phyloP scores from a whole-genome alignment of 1,140 invertebrate species.

The Drosophila takahashii region DNA sequence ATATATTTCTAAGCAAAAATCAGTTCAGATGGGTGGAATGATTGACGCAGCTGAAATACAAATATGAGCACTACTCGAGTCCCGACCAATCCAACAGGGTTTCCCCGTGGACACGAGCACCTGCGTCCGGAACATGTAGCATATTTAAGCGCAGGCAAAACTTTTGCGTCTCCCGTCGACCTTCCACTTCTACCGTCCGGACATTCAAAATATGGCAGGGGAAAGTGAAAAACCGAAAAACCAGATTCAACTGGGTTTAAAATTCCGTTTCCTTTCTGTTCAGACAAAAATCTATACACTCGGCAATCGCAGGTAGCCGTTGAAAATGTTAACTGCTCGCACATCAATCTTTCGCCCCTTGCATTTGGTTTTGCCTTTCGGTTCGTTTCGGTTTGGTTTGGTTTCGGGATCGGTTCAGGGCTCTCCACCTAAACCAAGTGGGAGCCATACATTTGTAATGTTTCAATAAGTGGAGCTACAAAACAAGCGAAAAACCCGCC shows the following conservation, averaged over 20 bases:
- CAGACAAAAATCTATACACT: constrained; percentile 28
- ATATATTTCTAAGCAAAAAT: neutral
- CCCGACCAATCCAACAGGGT: constrained; percentile 19
- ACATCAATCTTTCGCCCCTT: constrained; percentile 67
- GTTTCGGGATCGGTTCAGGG: constrained; percentile 35
- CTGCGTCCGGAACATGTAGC: constrained; percentile 63
- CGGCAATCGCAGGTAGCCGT: constrained; percentile 53
- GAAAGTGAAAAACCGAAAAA: constrained; percentile 7
- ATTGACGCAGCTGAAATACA: neutral
- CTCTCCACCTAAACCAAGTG: constrained; percentile 64
- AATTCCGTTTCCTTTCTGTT: constrained; percentile 47
- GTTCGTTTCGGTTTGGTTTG: constrained; percentile 15
- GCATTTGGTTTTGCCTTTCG: constrained; percentile 13
- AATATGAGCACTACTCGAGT: constrained; percentile 4
- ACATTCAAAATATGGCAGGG: constrained; percentile 22
- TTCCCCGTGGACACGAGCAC: constrained; percentile 42
- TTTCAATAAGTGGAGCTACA: constrained; percentile 49
- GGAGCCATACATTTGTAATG: constrained; percentile 77
- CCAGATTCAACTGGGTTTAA: constrained; percentile 29
- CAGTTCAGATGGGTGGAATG: neutral
- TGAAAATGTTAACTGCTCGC: constrained; percentile 74
- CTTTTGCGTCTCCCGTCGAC: constrained; percentile 48
- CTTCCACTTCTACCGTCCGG: constrained; percentile 23
- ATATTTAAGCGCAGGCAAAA: constrained; percentile 67
- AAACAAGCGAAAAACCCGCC: constrained; percentile 10